A percentile compares a stretch with the other conserved stretches of the same genome.
Evolutionary conservation across 2,797 vertebrate species (phyloP).

Genomic region (Lithobates sylvaticus): DNA sequence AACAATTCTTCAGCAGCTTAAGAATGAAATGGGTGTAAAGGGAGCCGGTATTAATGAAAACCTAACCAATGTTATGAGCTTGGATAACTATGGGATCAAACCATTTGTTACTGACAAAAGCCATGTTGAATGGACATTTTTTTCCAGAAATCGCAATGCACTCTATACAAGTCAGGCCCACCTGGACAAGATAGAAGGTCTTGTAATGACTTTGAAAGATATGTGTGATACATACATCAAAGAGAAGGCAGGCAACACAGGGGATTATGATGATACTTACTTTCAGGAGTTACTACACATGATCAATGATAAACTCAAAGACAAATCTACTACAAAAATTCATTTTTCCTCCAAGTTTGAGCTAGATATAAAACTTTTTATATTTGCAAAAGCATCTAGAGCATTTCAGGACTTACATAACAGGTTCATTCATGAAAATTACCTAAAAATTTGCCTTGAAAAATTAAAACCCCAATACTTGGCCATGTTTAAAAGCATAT

Average conservation of each 20-base stretch:
- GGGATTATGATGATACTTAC: conserved; percentile 3
- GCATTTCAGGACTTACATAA: conserved; percentile 75
- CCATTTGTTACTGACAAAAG: background rate
- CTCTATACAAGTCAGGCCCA: background rate
- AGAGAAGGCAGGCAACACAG: background rate
- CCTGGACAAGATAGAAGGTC: background rate
- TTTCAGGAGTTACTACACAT: conserved; percentile 48
- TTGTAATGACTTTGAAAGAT: background rate
- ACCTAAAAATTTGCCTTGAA: conserved; percentile 66
- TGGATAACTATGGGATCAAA: background rate
- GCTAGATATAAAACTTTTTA: conserved; percentile 73
- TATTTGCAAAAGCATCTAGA: conserved; percentile 71
- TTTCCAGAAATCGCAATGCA: background rate
- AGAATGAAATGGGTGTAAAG: background rate
- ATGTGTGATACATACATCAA: background rate
- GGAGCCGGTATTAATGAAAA: background rate
- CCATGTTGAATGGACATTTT: background rate
- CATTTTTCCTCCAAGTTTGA: background rate
- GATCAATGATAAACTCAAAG: background rate
- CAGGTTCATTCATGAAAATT: conserved; percentile 69
- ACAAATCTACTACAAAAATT: background rate
- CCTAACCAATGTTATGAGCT: background rate
- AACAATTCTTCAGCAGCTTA: background rate
- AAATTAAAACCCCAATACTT: conserved; percentile 60
- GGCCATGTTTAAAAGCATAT: background rate